Conservation (phyloP, 2,113 vertebrate species). For the Lamprotornis superbus region DNA sequence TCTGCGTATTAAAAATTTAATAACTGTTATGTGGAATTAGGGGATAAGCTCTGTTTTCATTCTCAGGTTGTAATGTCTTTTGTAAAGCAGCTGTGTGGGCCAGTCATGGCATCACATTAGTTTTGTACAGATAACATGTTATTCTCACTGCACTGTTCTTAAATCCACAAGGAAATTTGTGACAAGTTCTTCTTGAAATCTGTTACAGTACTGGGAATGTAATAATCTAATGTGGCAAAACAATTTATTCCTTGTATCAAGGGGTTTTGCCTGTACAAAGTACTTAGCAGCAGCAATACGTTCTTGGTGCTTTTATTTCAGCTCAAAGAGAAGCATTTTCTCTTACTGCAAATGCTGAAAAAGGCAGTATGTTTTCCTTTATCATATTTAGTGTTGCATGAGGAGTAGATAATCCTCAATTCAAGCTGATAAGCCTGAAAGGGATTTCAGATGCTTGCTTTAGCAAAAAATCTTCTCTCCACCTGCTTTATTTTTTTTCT, state of each 20-base stretch:
- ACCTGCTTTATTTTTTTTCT: neutral
- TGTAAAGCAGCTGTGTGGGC: slow-evolving; percentile 11
- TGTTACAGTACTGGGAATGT: neutral
- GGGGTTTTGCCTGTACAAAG: neutral
- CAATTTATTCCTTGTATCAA: neutral
- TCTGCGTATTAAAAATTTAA: neutral
- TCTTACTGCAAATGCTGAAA: neutral
- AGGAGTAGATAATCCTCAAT: neutral
- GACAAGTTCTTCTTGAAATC: slow-evolving; percentile 11
- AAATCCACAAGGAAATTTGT: slow-evolving; percentile 23
- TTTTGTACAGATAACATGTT: slow-evolving; percentile 11
- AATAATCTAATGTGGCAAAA: neutral
- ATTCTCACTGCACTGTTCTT: neutral
- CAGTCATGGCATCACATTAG: neutral
- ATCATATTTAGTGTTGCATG: slow-evolving; percentile 17
- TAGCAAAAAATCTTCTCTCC: slow-evolving; percentile 6
- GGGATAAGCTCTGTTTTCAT: neutral
- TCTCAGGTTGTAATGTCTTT: neutral
- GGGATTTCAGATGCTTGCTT: slow-evolving; percentile 21
- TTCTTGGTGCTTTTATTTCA: slow-evolving; percentile 52
- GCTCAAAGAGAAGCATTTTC: slow-evolving; percentile 8
- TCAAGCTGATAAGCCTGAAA: slow-evolving; percentile 15
- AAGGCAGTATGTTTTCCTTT: slow-evolving; percentile 23
- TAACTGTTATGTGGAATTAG: neutral
- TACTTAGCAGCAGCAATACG: neutral